phyloP scores from a whole-genome alignment of 2,888 invertebrate species.

The Caenorhabditis uteleia region DNA sequence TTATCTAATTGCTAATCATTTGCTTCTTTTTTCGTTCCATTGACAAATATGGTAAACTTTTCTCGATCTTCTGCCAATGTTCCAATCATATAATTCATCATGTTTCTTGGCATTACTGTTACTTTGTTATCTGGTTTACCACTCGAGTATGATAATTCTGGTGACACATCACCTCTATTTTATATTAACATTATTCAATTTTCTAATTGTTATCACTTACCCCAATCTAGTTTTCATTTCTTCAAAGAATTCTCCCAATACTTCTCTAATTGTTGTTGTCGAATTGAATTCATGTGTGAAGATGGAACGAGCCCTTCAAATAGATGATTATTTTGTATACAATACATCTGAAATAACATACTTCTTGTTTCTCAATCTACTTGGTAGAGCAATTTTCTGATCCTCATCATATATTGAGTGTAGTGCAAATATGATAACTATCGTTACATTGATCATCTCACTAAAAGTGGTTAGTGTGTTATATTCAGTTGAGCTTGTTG shows the following conservation, averaged over 20 bases:
- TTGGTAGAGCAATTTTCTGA: background rate
- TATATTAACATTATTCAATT: background rate
- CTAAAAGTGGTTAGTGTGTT: background rate
- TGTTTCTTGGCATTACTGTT: background rate
- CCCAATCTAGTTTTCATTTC: background rate
- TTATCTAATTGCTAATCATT: too few relatives aligned
- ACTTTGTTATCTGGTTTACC: background rate
- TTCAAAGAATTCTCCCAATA: constrained; percentile 1
- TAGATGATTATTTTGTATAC: background rate
- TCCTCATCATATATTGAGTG: background rate
- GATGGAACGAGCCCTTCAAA: background rate
- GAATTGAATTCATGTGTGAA: constrained; percentile 5
- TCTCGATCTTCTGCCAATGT: constrained; percentile 1
- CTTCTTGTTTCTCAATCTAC: background rate
- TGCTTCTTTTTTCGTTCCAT: background rate
- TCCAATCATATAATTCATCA: background rate
- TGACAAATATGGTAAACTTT: constrained; percentile 1
- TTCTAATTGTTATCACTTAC: background rate
- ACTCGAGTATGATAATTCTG: background rate
- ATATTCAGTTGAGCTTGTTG: too few relatives aligned
- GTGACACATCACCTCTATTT: background rate
- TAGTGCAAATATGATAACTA: background rate
- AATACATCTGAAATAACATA: background rate
- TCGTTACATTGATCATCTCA: background rate
- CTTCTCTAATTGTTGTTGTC: constrained; percentile 1